phyloP scores from a whole-genome alignment of 2,888 invertebrate genomes.

The Conomelus anceps region DNA sequence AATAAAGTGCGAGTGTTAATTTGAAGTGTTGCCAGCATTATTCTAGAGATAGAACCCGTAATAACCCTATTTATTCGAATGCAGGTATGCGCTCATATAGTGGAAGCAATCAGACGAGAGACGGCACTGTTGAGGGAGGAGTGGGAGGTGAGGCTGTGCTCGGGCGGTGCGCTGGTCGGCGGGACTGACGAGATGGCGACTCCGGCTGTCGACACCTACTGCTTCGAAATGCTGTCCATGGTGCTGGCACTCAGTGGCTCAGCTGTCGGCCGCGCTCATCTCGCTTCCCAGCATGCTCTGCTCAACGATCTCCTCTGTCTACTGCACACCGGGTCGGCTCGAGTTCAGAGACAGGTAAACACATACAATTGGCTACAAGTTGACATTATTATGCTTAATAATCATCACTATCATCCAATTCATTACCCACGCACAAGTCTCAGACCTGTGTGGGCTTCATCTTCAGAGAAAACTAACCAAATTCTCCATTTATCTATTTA shows the following conservation, averaged over 20 bases:
- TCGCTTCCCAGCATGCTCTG: constrained; percentile 82
- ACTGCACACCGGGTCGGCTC: constrained; percentile 87
- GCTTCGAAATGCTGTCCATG: constrained; percentile 95
- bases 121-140: constrained; percentile 79
- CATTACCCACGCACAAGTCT: too few relatives aligned
- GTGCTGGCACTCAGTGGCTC: constrained; percentile 90
- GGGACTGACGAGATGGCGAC: constrained; percentile 42
- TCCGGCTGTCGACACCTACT: constrained; percentile 71
- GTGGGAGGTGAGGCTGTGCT: constrained; percentile 69
- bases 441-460: too few relatives aligned
- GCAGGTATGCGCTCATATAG: constrained; percentile 80
- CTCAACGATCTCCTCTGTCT: constrained; percentile 77
- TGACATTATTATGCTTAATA: too few relatives aligned
- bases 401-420: too few relatives aligned
- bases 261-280: constrained; percentile 78
- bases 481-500: too few relatives aligned
- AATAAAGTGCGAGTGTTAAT: too few relatives aligned
- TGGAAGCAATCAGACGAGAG: constrained; percentile 85
- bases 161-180: constrained; percentile 68
- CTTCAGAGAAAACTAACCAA: too few relatives aligned
- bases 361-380: background rate
- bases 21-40: background rate
- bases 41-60: background rate
- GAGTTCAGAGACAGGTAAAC: constrained; percentile 83
- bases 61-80: constrained; percentile 20